phyloP scores from a whole-genome alignment of 2,113 vertebrate genomes.

The Bagarius yarrelli region DNA sequence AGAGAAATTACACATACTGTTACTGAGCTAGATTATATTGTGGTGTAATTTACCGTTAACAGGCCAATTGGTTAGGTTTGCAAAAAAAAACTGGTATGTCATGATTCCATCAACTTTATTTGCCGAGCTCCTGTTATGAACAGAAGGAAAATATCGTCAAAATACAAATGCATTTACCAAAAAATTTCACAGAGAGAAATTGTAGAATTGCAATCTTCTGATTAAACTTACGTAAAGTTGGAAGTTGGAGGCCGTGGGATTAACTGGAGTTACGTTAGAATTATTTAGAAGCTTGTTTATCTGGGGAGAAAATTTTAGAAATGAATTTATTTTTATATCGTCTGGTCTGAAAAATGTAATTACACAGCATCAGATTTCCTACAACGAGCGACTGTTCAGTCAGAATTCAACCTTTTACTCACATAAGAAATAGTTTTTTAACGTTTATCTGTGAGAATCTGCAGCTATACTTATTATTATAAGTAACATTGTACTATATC shows the following conservation, averaged over 20 bases:
- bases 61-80: neutral
- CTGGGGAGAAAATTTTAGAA: neutral
- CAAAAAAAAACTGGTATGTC: conserved; percentile 2
- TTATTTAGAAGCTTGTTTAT: conserved; percentile 32
- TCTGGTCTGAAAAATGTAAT: neutral
- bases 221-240: conserved; percentile 7
- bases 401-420: neutral
- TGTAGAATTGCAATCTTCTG: neutral
- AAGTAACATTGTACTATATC: neutral
- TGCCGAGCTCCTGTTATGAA: neutral
- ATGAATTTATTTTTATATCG: neutral
- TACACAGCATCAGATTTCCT: neutral
- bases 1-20: no score
- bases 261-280: fast-evolving
- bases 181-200: neutral
- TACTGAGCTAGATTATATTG: no score
- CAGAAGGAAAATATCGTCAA: neutral
- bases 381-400: neutral
- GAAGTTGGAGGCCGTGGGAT: neutral
- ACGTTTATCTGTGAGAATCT: neutral
- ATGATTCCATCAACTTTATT: conserved; percentile 3
- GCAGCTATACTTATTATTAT: neutral
- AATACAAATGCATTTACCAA: no score
- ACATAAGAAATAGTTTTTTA: neutral
- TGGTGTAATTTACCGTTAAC: no score